These are phyloP conservation scores for Chromobotia macracanthus DNA, from an alignment of 2,797 vertebrate genomes.

Conservation along the genomic window DNA sequence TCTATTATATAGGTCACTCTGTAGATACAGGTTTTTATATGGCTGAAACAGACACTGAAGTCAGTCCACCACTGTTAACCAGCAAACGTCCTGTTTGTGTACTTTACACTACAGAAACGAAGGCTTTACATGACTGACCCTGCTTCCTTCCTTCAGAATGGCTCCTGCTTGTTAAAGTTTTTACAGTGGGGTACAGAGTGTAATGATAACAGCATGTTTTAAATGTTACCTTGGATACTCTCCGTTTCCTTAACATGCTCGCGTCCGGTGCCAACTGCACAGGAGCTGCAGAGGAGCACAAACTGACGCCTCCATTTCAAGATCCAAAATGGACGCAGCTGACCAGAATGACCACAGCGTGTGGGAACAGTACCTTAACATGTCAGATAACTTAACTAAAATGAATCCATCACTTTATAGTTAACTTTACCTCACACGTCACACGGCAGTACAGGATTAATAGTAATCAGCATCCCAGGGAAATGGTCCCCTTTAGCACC, in stretches of 20 bases:
- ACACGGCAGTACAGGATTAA: too few relatives aligned
- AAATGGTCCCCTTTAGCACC: conserved; percentile 21
- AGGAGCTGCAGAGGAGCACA: conserved; percentile 9
- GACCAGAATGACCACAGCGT: conserved; percentile 25
- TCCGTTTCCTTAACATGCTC: conserved; percentile 33
- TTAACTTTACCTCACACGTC: too few relatives aligned
- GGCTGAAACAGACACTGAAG: too few relatives aligned
- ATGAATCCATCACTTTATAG: too few relatives aligned
- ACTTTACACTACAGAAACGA: background rate
- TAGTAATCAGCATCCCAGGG: conserved; percentile 15
- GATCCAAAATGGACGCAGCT: conserved; percentile 45
- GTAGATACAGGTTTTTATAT: background rate
- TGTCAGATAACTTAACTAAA: background rate
- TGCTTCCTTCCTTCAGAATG: conserved; percentile 39
- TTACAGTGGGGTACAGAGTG: conserved; percentile 31
- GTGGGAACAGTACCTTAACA: background rate
- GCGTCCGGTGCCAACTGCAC: conserved; percentile 23
- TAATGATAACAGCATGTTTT: conserved; percentile 58
- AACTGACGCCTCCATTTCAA: conserved; percentile 44
- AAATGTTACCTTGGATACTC: conserved; percentile 58
- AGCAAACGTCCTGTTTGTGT: background rate
- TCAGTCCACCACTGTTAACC: background rate
- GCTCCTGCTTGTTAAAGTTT: conserved; percentile 47
- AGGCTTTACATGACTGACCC: conserved; percentile 14
- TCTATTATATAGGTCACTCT: background rate